phyloP scores from a whole-genome alignment of 2,888 invertebrate species.

The Epinotia demarniana region DNA sequence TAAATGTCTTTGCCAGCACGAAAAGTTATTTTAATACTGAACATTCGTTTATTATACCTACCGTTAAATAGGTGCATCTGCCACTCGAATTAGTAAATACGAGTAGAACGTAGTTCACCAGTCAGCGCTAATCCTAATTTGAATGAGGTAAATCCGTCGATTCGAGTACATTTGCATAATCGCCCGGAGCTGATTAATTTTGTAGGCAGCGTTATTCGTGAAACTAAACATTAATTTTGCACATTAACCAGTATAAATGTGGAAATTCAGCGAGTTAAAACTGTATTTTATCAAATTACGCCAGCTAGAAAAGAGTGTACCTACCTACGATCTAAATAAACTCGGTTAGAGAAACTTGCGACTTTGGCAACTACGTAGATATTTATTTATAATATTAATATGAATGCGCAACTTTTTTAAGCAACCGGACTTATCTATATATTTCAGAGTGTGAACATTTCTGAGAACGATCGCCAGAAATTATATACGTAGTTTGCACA shows the following conservation, averaged over 20 bases:
- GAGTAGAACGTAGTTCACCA: slow-evolving; percentile 47
- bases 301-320: not conserved
- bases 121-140: slow-evolving; percentile 65
- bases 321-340: too few relatives aligned
- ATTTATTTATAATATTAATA: too few relatives aligned
- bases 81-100: slow-evolving; percentile 33
- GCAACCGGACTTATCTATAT: not conserved
- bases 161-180: slow-evolving; percentile 74
- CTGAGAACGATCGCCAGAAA: not conserved
- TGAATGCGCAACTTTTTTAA: not conserved
- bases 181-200: slow-evolving; percentile 74
- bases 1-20: not conserved
- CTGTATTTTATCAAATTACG: not conserved
- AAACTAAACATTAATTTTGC: slow-evolving; percentile 43
- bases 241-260: slow-evolving; percentile 18
- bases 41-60: not conserved
- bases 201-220: slow-evolving; percentile 60
- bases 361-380: too few relatives aligned
- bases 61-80: not conserved
- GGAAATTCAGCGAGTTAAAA: not conserved
- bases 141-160: slow-evolving; percentile 71
- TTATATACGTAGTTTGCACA: not conserved
- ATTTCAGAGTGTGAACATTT: not conserved
- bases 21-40: not conserved
- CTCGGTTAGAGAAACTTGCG: too few relatives aligned